Conservation (phyloP, 2,797 vertebrate species). For the Dendrocincla fuliginosa region DNA sequence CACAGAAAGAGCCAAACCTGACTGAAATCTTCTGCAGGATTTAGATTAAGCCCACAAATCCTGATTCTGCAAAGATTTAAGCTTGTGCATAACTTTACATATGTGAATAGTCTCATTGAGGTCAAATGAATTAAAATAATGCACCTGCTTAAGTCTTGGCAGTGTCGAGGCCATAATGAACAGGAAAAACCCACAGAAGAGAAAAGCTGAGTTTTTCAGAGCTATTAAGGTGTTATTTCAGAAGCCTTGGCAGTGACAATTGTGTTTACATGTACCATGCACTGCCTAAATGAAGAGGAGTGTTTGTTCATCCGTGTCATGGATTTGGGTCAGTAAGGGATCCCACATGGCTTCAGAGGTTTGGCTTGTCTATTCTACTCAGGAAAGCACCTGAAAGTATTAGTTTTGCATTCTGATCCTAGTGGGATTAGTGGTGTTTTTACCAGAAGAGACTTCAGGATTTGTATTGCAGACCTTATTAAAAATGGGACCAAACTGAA, state of each 20-base stretch:
- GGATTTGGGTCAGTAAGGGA: constrained; percentile 25
- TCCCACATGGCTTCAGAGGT: neutral
- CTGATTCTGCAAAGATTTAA: constrained; percentile 38
- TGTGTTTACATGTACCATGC: neutral
- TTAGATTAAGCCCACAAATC: constrained; percentile 46
- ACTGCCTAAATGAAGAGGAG: neutral
- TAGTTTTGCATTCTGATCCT: constrained; percentile 4
- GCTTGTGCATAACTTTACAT: constrained; percentile 44
- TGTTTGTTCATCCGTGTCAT: neutral
- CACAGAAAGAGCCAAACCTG: neutral
- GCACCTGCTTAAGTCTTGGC: constrained; percentile 12
- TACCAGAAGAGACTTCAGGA: neutral
- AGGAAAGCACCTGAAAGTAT: constrained; percentile 2
- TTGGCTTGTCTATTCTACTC: neutral
- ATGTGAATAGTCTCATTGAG: neutral
- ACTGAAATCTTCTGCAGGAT: constrained; percentile 3
- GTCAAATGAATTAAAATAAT: constrained; percentile 9
- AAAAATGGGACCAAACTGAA: neutral
- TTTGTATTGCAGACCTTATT: neutral
- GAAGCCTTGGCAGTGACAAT: neutral
- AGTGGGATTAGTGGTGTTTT: neutral
- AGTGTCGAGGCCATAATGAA: neutral
- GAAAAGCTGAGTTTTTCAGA: neutral
- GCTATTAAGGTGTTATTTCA: neutral
- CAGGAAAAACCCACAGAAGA: accelerated